phyloP scores from a whole-genome alignment of 2,888 invertebrate species.

The Tipula helvola region DNA sequence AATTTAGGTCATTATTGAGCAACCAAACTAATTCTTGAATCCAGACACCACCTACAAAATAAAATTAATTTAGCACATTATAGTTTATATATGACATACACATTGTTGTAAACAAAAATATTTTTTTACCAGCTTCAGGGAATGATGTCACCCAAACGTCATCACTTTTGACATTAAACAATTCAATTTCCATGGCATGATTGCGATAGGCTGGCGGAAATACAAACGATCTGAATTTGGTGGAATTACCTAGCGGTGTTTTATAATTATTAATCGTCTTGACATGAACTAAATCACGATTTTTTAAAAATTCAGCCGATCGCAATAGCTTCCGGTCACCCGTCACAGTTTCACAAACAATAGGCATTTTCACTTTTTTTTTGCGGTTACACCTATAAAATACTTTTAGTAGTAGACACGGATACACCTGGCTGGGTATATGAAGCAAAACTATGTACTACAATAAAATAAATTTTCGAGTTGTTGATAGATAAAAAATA shows the following conservation, averaged over 20 bases:
- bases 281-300: neutral
- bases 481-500: neutral
- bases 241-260: neutral
- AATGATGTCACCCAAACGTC: neutral
- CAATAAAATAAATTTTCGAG: neutral
- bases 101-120: no score
- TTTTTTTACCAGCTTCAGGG: neutral
- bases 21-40: slow-evolving; percentile 88
- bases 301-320: neutral
- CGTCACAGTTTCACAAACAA: neutral
- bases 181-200: neutral
- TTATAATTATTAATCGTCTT: neutral
- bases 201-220: neutral
- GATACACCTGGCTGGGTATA: neutral
- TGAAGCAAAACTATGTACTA: neutral
- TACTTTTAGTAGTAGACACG: neutral
- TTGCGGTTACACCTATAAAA: neutral
- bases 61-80: neutral
- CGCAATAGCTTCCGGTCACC: neutral
- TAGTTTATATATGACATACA: neutral
- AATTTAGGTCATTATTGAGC: slow-evolving; percentile 68
- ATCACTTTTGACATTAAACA: neutral
- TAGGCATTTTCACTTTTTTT: neutral
- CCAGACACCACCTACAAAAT: slow-evolving; percentile 60
- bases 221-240: neutral